A percentile compares a stretch with the other conserved stretches of the same genome.
These are phyloP conservation scores for Drosophila kanekoi DNA, from an alignment of 2,888 invertebrate species.

Conservation along the genomic window DNA sequence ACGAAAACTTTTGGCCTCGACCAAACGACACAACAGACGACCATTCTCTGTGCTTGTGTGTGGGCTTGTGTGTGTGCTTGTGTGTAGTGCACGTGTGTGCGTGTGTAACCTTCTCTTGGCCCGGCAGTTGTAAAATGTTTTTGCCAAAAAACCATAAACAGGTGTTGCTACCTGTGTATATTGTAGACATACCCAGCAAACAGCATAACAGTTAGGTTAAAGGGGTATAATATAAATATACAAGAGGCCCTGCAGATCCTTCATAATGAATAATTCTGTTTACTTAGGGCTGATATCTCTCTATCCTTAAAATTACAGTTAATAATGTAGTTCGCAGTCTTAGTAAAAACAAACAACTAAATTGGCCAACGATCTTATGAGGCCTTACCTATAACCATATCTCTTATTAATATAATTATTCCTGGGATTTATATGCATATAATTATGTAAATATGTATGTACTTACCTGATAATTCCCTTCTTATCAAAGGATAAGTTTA, in stretches of 20 bases:
- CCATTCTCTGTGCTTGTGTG: slow-evolving; percentile 36
- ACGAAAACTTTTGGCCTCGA: slow-evolving; percentile 76
- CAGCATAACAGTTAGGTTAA: slow-evolving; percentile 4
- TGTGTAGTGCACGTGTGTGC: slow-evolving; percentile 24
- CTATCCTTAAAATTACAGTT: slow-evolving; percentile 5
- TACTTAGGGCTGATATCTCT: slow-evolving; percentile 7
- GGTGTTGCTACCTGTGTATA: slow-evolving; percentile 64
- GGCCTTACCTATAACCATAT: too few relatives aligned
- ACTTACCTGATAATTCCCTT: too few relatives aligned
- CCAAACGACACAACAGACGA: slow-evolving; percentile 66
- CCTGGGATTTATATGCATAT: too few relatives aligned
- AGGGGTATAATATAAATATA: slow-evolving; percentile 49
- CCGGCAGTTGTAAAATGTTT: slow-evolving; percentile 74
- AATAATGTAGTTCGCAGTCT: slow-evolving; percentile 1
- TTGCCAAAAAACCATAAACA: slow-evolving; percentile 77
- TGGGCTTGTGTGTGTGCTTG: slow-evolving; percentile 4
- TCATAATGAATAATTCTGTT: slow-evolving; percentile 6
- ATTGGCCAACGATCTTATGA: neutral
- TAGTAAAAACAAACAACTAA: neutral
- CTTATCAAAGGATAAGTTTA: too few relatives aligned
- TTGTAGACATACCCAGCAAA: slow-evolving; percentile 45
- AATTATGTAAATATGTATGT: too few relatives aligned
- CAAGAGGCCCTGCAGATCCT: neutral
- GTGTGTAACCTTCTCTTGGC: slow-evolving; percentile 39
- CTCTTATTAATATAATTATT: too few relatives aligned